Evolutionary conservation across 2,113 vertebrate species (phyloP).

Genomic region (Sterrhoptilus dennistouni): DNA sequence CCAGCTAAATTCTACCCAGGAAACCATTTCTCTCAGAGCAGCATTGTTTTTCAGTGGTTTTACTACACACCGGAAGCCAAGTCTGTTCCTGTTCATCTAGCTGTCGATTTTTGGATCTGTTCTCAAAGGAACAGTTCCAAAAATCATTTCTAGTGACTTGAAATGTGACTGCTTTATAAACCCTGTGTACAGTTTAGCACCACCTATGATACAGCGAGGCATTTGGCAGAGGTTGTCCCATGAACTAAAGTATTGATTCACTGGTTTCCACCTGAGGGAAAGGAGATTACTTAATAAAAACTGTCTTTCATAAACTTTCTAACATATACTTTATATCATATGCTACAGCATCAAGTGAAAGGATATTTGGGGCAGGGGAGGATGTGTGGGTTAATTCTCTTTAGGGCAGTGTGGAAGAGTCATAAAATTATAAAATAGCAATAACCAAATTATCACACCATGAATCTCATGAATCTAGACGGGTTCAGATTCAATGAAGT

Average conservation of each 20-base stretch:
- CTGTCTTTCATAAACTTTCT: not conserved
- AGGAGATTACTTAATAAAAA: not conserved
- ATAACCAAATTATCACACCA: not conserved
- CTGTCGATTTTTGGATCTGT: not conserved
- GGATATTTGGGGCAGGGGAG: rapidly evolving
- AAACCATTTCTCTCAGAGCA: slow-evolving; percentile 19
- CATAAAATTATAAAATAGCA: not conserved
- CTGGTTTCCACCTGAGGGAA: not conserved
- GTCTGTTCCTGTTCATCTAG: slow-evolving; percentile 21
- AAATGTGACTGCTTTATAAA: not conserved
- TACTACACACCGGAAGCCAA: slow-evolving; percentile 5
- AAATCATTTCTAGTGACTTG: not conserved
- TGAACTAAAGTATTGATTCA: not conserved
- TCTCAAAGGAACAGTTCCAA: not conserved
- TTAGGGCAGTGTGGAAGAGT: not conserved
- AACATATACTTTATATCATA: not conserved
- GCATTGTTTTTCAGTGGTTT: slow-evolving; percentile 17
- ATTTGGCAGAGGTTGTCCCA: not conserved
- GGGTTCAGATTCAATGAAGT: not conserved
- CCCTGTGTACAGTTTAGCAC: rapidly evolving
- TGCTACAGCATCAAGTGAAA: not conserved
- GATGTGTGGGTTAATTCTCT: not conserved
- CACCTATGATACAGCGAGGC: not conserved
- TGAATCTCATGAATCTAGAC: not conserved
- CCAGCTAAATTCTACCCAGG: not conserved